Base-by-base conservation (phyloP, 2,113 vertebrate genomes). In the Lophius piscatorius region DNA sequence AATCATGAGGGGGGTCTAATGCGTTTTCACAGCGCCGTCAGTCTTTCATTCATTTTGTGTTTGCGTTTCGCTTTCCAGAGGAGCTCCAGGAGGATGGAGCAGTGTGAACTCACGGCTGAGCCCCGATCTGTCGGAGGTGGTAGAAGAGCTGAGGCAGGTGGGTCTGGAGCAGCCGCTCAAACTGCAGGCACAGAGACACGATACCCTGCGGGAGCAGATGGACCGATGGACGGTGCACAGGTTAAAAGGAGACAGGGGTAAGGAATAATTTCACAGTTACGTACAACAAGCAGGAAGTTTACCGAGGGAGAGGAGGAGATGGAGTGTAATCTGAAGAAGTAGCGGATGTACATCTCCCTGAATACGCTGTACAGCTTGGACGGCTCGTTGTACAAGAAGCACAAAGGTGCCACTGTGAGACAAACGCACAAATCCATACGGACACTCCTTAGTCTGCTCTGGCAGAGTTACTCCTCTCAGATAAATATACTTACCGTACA, bases 271-370 rank as follows among this genome's bases (percentile, higher is more conserved):
- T 11, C 1, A 33, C 8, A 35, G 4, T 4, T 14, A 14, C n/a
- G 4, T 5, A n/a, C 3, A 34, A 14, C 23, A 9, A 9, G 2
- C 13, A 0, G 34, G 0, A 21, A 29, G 90, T 94, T 95, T 90
- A 99, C 97, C 74, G 95, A 98, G 34, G 92, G 87, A 79, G 95
- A 95, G 58, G 97, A 99, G 75, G 97, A 98, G 84, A 99, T 94
- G 70, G 95, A 97, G 90, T 99, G 97, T 21, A 99, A 89, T 73
- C 96, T 92, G 92, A 98, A 99, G 93, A 99, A 98, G 89, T 95
- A 98, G 65, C 95, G 95, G 62, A 94, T 89, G 57, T 98, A 99
- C 94, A 99, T 98, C 91, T 99, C 96, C 69, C 94, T 94, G 90
- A 99, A 99, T 40, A 97, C 93, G 68, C 92, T 93, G 91, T 99